Percentiles rank a stretch among this genome's conserved stretches.
These are phyloP conservation scores for Dioctria linearis DNA, from an alignment of 2,888 invertebrate genomes.

Conservation along the genomic window DNA sequence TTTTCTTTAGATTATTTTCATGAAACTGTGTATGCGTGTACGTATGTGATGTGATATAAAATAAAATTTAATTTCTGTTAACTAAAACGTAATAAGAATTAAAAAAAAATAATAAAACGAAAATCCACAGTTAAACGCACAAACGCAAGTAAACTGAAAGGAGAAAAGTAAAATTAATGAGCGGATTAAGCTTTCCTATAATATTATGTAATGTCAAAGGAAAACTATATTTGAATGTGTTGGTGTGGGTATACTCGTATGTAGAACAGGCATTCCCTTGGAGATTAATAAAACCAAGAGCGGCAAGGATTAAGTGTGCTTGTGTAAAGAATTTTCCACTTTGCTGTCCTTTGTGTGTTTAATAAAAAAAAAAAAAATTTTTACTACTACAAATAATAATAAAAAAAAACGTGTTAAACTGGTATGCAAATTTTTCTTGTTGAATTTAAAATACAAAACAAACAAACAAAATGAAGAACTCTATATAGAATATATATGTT, in stretches of 20 bases:
- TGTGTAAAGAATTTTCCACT: conserved; percentile 7
- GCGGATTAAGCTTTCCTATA: conserved; percentile 16
- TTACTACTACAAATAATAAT: no score
- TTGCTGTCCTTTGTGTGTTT: conserved; percentile 2
- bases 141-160: neutral
- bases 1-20: conserved; percentile 30
- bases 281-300: conserved; percentile 24
- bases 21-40: neutral
- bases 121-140: neutral
- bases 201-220: conserved; percentile 34
- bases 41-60: neutral
- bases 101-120: conserved; percentile 14
- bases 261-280: conserved; percentile 2
- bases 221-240: neutral
- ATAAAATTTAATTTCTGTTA: conserved; percentile 26
- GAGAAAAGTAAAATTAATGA: conserved; percentile 35
- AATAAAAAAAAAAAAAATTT: conserved; percentile 1
- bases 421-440: neutral
- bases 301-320: conserved; percentile 24
- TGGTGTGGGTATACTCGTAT: neutral
- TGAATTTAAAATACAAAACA: neutral
- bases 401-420: conserved; percentile 5
- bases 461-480: conserved; percentile 4
- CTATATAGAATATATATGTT: neutral
- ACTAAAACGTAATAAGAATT: neutral